phyloP scores from a whole-genome alignment of 2,113 vertebrate genomes.

The Spermophilus dauricus region DNA sequence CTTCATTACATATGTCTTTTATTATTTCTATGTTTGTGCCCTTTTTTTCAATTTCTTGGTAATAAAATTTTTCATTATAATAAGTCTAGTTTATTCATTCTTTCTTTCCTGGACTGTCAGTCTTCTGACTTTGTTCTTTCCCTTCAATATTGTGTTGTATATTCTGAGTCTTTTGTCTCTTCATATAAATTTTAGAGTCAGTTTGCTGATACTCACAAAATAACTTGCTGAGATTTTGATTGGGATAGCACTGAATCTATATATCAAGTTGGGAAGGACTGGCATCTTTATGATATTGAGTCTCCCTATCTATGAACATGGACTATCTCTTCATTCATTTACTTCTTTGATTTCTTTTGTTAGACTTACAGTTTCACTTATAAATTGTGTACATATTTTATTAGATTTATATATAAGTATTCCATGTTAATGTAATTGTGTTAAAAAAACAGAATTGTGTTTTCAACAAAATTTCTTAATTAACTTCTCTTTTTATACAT shows the following conservation, averaged over 20 bases:
- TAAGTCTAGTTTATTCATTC: not conserved
- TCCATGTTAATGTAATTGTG: not conserved
- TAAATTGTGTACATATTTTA: not conserved
- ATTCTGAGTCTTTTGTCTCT: not conserved
- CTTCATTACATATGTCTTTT: too few species aligned
- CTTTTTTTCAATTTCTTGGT: not conserved
- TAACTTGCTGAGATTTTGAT: not conserved
- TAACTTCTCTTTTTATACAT: not conserved
- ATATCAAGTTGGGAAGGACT: not conserved
- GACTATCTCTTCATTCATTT: not conserved
- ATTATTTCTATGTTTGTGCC: not conserved
- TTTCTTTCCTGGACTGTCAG: not conserved
- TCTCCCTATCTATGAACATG: not conserved
- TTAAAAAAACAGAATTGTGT: not conserved
- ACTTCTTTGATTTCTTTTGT: not conserved
- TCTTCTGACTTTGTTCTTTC: not conserved
- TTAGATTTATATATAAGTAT: not conserved
- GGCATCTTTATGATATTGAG: not conserved
- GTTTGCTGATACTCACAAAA: not conserved
- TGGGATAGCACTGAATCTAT: not conserved
- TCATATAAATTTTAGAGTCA: not conserved
- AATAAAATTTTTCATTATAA: not conserved
- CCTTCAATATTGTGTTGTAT: not conserved
- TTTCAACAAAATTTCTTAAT: not conserved
- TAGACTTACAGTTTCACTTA: not conserved